Base-by-base conservation (phyloP, 2,113 vertebrate species). In the Coptodon bakossiorum region DNA sequence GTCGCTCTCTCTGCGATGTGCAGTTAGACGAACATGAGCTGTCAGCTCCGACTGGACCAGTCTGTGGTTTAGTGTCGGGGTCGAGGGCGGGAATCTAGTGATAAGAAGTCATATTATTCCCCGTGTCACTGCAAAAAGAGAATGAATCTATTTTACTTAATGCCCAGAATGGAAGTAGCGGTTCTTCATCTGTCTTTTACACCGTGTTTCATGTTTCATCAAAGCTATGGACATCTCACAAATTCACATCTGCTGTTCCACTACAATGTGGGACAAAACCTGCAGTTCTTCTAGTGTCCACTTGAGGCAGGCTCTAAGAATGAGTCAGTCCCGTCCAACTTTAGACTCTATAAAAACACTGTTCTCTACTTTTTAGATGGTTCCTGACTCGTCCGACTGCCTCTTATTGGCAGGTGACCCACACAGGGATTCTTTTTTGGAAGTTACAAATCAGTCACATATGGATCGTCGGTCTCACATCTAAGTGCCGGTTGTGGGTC, bases 161-260 rank as follows among this genome's bases (percentile, higher is more conserved):
- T 43, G 38, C n/a, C 12, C 38, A 43, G 38, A 43, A 43, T 0
- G 8, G 66, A 38, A 68, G 34, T 22, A 40, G 6, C 6, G 2
- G 61, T 3, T 68, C 63, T 68, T 38, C 34, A 38, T n/a, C 63
- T 68, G 63, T 68, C 63, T 73, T 0, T 6, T 43, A 14, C 1
- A 43, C 66, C 31, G 27, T 61, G 27, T 66, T 6, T 71, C 66
- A 43, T 27, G 40, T 27, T 73, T 73, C 68, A 17, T 45, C 22
- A 73, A 43, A 45, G 2, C 68, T 73, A 38, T 45, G 22, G 13
- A 24, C 5, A 16, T 0, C 0, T 68, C 63, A 40, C 11, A 9
- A n/a, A 6, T 11, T 0, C n/a, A 22, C 63, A 38, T 38, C 10
- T 8, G 36, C 11, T 40, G 11, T 12, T n/a, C 61, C 7, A 31